phyloP scores from a whole-genome alignment of 2,797 vertebrate genomes.

The Eurystomus glaucurus region DNA sequence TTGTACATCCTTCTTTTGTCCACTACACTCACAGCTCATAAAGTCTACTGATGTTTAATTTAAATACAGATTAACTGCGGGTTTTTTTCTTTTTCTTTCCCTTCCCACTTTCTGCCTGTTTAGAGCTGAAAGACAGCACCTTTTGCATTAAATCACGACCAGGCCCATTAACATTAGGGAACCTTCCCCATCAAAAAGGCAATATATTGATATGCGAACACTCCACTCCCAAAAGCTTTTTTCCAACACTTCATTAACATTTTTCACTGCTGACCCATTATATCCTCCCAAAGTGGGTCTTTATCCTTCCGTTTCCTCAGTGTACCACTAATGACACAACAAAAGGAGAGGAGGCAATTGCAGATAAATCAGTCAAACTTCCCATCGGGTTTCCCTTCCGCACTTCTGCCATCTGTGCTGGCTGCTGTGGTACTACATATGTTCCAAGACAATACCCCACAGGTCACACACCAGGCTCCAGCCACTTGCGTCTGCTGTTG shows the following conservation, averaged over 20 bases:
- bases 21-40: neutral
- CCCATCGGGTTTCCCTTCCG: neutral
- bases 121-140: neutral
- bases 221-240: conserved; percentile 1
- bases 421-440: accelerated
- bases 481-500: neutral
- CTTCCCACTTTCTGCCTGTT: neutral
- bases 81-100: neutral
- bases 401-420: conserved; percentile 29
- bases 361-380: conserved; percentile 41
- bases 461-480: neutral
- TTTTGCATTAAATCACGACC: conserved; percentile 12
- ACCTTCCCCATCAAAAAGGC: conserved; percentile 19
- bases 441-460: accelerated
- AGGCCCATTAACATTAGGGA: neutral
- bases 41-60: neutral
- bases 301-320: neutral
- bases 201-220: neutral
- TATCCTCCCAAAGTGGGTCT: neutral
- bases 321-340: neutral
- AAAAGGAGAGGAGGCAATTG: conserved; percentile 28
- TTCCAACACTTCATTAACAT: conserved; percentile 26
- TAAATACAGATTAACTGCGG: neutral
- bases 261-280: conserved; percentile 29
- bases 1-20: neutral